Conservation (phyloP, 2,113 vertebrate species). For the Calypte anna region DNA sequence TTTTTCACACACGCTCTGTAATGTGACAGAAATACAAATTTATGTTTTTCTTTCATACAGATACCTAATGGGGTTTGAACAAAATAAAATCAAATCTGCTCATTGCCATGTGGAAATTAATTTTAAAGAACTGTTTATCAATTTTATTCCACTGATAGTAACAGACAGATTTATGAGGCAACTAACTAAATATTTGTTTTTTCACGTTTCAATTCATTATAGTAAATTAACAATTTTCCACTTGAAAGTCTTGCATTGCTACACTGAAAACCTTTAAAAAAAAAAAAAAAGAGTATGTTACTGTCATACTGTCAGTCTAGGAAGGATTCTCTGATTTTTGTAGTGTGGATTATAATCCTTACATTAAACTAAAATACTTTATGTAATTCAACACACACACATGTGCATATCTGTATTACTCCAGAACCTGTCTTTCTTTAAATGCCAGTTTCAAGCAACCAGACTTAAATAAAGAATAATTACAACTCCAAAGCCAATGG, state of each 20-base stretch:
- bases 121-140: conserved; percentile 74
- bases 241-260: conserved; percentile 64
- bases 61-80: conserved; percentile 64
- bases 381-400: background rate
- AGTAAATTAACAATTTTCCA: conserved; percentile 75
- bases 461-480: conserved; percentile 62
- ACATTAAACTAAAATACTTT: background rate
- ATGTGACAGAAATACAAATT: conserved; percentile 39
- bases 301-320: background rate
- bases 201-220: conserved; percentile 75
- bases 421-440: conserved; percentile 29
- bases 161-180: conserved; percentile 74
- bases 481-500: conserved; percentile 17
- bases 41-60: conserved; percentile 54
- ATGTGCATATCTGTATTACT: background rate
- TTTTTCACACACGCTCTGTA: conserved; percentile 10
- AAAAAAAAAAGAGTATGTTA: background rate
- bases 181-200: conserved; percentile 78
- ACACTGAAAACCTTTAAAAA: conserved; percentile 9
- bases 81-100: conserved; percentile 68
- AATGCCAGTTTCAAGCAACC: conserved; percentile 40
- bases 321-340: conserved; percentile 31
- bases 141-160: conserved; percentile 71
- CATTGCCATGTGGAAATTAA: conserved; percentile 70
- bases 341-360: background rate